These are phyloP conservation scores for Aphelenchoides avenae DNA, from an alignment of 1,140 invertebrate genomes.

Conservation along the genomic window DNA sequence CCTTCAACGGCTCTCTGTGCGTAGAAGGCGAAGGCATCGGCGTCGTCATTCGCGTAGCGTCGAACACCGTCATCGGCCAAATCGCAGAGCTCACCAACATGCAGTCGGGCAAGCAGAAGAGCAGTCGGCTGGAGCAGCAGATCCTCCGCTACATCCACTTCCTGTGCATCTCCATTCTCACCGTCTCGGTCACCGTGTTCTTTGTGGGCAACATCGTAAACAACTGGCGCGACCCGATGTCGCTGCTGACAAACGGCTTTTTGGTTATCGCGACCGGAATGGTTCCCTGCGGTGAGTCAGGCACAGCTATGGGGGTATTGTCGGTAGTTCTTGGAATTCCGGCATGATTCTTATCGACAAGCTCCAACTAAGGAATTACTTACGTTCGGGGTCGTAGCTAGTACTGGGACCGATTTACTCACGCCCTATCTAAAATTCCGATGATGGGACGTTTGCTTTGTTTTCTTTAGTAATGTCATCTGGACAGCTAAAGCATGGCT, in stretches of 20 bases:
- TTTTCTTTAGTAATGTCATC: too few relatives aligned
- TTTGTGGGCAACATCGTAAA: conserved; percentile 38
- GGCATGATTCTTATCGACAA: too few relatives aligned
- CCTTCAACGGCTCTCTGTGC: too few relatives aligned
- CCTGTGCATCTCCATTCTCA: conserved; percentile 37
- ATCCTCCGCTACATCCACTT: conserved; percentile 45
- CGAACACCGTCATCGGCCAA: conserved; percentile 45
- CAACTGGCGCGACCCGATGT: conserved; percentile 27
- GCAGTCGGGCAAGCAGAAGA: conserved; percentile 27
- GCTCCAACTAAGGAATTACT: too few relatives aligned
- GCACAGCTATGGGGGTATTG: too few relatives aligned
- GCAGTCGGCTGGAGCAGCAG: conserved; percentile 31
- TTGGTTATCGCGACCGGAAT: conserved; percentile 33
- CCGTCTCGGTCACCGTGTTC: conserved; percentile 38
- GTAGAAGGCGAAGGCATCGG: conserved; percentile 40
- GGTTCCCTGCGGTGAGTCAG: too few relatives aligned
- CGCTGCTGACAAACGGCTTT: conserved; percentile 26
- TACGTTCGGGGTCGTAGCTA: too few relatives aligned
- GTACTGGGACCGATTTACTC: too few relatives aligned
- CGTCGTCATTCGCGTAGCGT: conserved; percentile 10
- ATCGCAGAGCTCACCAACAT: conserved; percentile 46
- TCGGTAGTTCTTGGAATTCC: too few relatives aligned
- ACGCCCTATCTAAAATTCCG: too few relatives aligned
- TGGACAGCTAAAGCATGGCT: too few relatives aligned
- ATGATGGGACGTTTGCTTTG: too few relatives aligned